A percentile compares a stretch with the other conserved stretches of the same genome.
phyloP scores from a whole-genome alignment of 2,888 invertebrate genomes.

The Masnerella sp. region DNA sequence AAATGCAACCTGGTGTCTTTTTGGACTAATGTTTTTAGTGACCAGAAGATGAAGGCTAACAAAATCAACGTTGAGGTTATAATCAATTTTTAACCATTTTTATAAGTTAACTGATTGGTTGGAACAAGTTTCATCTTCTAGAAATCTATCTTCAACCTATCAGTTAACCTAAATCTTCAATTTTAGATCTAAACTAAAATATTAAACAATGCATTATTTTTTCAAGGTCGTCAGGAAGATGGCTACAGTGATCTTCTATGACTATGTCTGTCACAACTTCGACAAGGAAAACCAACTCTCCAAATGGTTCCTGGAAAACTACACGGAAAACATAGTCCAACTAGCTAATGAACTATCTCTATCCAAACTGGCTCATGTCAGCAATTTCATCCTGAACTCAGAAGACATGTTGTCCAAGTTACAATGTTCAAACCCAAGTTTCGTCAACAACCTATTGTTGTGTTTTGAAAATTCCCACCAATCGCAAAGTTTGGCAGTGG shows the following conservation, averaged over 20 bases:
- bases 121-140: too few relatives aligned
- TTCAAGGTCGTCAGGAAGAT: constrained; percentile 84
- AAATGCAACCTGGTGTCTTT: constrained; percentile 85
- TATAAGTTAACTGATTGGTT: too few relatives aligned
- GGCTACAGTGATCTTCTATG: constrained; percentile 86
- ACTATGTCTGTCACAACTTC: constrained; percentile 86
- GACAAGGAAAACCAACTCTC: constrained; percentile 87
- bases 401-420: constrained; percentile 80
- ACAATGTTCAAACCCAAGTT: constrained; percentile 81
- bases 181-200: too few relatives aligned
- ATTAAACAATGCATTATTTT: too few relatives aligned
- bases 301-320: constrained; percentile 87
- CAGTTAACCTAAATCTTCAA: too few relatives aligned
- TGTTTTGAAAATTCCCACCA: constrained; percentile 85
- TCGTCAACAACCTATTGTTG: constrained; percentile 83
- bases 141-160: too few relatives aligned
- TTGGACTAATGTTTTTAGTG: constrained; percentile 82
- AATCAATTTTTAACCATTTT: too few relatives aligned
- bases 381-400: constrained; percentile 85
- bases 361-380: constrained; percentile 82
- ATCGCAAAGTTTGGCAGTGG: constrained; percentile 85
- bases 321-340: constrained; percentile 83
- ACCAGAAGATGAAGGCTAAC: background rate
- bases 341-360: constrained; percentile 84
- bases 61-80: constrained; percentile 82